A percentile compares a stretch with the other conserved stretches of the same genome.
phyloP scores from a whole-genome alignment of 30 jellyfish, hydroid and myxozoan species.

The Aurelia coerulea region DNA sequence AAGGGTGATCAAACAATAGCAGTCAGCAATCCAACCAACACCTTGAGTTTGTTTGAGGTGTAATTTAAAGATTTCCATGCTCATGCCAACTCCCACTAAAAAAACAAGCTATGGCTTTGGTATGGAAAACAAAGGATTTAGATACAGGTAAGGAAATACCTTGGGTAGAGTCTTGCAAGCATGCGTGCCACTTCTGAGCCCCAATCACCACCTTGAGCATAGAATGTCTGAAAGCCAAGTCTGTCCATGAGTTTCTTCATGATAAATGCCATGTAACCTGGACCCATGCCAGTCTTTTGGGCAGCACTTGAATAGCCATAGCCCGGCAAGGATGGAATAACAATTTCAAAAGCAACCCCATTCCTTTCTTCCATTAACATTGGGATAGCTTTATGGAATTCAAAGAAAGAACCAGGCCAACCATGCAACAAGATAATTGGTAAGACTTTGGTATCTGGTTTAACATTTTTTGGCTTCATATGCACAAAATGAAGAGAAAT shows the following conservation, averaged over 20 bases:
- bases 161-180: slow-evolving; percentile 60
- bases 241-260: slow-evolving; percentile 65
- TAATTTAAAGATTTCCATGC: too few relatives aligned
- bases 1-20: too few relatives aligned
- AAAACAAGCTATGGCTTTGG: too few relatives aligned
- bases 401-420: slow-evolving; percentile 82
- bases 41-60: too few relatives aligned
- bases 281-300: slow-evolving; percentile 48
- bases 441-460: slow-evolving; percentile 44
- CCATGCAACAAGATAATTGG: slow-evolving; percentile 64
- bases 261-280: slow-evolving; percentile 41
- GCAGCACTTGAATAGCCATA: slow-evolving; percentile 73
- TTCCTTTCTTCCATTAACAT: slow-evolving; percentile 28
- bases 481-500: slow-evolving; percentile 61
- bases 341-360: slow-evolving; percentile 63
- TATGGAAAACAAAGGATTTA: too few relatives aligned
- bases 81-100: too few relatives aligned
- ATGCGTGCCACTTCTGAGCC: slow-evolving; percentile 55
- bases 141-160: slow-evolving; percentile 8
- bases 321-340: slow-evolving; percentile 71
- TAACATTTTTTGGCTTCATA: slow-evolving; percentile 52
- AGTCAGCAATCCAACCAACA: too few relatives aligned
- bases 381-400: slow-evolving; percentile 69
- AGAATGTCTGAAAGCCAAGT: slow-evolving; percentile 51
- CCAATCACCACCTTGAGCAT: slow-evolving; percentile 84